Base-by-base conservation (phyloP, 2,888 invertebrate genomes). In the Germaria angustata region DNA sequence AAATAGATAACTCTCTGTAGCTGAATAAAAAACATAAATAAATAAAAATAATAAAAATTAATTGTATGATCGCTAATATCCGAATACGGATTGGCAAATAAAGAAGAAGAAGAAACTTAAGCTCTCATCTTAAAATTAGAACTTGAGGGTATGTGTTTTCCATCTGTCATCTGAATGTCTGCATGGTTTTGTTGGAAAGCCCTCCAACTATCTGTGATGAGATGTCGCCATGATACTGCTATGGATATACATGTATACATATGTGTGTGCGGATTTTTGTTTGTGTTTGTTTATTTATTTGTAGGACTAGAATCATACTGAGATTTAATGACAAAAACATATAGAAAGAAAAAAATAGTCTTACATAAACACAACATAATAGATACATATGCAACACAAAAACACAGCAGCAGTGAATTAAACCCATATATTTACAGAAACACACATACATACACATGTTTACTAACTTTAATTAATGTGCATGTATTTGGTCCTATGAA, bases 291-390 rank as follows among this genome's bases (percentile, higher is more conserved):
- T n/a, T n/a, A n/a, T n/a, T n/a, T n/a, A 34, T 34, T 8, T 71
- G 15, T 59, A 13, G 15, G 5, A 2, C 44, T 17, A 5, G 22
- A 24, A 22, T 34, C 34, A 20, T 28, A 36, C 6, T 66, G 36
- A 65, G 34, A 36, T 75, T 55, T 20, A 46, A 65, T 32, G 17
- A 24, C 36, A 55, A 44, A 32, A 32, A 59, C 17, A 49, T 22
- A 24, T 28, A 34, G 1, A 41, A 44, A 0, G 20, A 32, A 15
- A 24, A 20, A 46, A 57, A 3, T 22, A 41, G 15, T 55, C 8
- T 65, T 51, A 17, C 17, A 36, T 46, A 22, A 57, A 57, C 6
- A 6, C 22, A 61, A 65, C 36, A 32, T 63, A 8, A 17, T 20
- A 46, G 15, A 24, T 71, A 36, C n/a, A 34, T 28, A 41, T 53